Conservation (phyloP, 1,140 invertebrate species). For the Drosophila insularis region DNA sequence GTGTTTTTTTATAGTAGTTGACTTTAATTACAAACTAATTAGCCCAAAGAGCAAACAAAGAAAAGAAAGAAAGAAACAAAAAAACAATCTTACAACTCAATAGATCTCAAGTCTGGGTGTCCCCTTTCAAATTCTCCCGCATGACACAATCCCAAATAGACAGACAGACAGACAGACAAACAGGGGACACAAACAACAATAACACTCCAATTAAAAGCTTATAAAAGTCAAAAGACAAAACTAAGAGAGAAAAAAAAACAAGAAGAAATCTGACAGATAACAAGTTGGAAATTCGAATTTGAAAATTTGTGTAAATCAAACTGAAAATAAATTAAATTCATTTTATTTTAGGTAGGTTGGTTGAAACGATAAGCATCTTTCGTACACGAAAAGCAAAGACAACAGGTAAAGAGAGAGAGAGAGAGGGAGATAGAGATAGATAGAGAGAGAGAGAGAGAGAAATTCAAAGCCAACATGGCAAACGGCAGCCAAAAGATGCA, state of each 20-base stretch:
- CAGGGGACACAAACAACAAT: conserved; percentile 49
- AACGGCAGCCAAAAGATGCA: conserved; percentile 37
- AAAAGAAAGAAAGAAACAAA: conserved; percentile 20
- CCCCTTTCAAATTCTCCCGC: conserved; percentile 58
- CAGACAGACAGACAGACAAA: conserved; percentile 5
- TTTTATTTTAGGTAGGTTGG: conserved; percentile 54
- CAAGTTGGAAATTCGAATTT: conserved; percentile 27
- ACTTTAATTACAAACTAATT: conserved; percentile 76
- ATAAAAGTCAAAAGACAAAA: conserved; percentile 60
- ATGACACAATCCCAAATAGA: conserved; percentile 20
- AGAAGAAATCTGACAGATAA: conserved; percentile 62
- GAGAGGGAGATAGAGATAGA: no score
- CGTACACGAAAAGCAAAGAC: no score
- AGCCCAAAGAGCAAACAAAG: conserved; percentile 30
- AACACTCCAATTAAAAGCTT: conserved; percentile 77
- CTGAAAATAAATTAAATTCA: conserved; percentile 65
- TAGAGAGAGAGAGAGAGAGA: not conserved
- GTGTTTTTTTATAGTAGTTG: conserved; percentile 39
- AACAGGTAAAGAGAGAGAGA: no score
- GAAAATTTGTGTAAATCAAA: conserved; percentile 52
- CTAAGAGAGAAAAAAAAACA: conserved; percentile 26
- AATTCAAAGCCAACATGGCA: conserved; percentile 16
- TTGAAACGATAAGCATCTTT: conserved; percentile 24
- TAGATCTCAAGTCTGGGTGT: conserved; percentile 56
- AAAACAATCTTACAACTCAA: conserved; percentile 30